Base-by-base conservation (phyloP, 2,797 vertebrate genomes). In the Naso thynnoides region DNA sequence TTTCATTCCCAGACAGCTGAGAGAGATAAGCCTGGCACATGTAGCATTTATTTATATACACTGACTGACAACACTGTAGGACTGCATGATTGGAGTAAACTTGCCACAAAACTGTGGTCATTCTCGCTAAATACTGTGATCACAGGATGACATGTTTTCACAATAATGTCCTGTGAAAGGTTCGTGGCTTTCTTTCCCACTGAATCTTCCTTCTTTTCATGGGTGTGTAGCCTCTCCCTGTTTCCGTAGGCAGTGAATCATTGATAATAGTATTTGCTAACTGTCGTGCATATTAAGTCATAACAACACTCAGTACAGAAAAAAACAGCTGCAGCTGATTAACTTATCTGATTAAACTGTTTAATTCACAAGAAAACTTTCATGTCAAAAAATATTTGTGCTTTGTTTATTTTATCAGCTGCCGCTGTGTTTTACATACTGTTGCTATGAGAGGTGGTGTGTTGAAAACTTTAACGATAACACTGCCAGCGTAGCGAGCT, bases 31-130 rank as follows among this genome's bases (percentile, higher is more conserved):
- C 21, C 33, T 45, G 31, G 19, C 24, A 27, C 47, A 69, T 36
- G 19, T 23, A 41, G 38, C 15, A 41, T 58, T 48, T 72, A 65
- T 82, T 70, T 57, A 44, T 60, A n/a, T 23, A 50, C 45, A 38
- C 8, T 56, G 69, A 49, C 69, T 24, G n/a, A 56, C 24, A 49
- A 27, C 23, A 54, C 36, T 65, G 23, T 9, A 59, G 31, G 26
- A 15, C 47, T 48, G 39, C 3, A 56, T 29, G 31, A 49, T 27
- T 55, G 29, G 6, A 41, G 50, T 24, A 48, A 72, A 55, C n/a
- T 23, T 21, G 48, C 33, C 11, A 8, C 16, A 26, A 31, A 4
- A 45, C 16, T 24, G 8, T 27, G 9, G 26, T 27, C 3, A 47
- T 49, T 36, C 58, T 24, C 2, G 19, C 11, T 31, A 5, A 36